phyloP scores from a whole-genome alignment of 1,140 invertebrate species.

The Andricus grossulariae region DNA sequence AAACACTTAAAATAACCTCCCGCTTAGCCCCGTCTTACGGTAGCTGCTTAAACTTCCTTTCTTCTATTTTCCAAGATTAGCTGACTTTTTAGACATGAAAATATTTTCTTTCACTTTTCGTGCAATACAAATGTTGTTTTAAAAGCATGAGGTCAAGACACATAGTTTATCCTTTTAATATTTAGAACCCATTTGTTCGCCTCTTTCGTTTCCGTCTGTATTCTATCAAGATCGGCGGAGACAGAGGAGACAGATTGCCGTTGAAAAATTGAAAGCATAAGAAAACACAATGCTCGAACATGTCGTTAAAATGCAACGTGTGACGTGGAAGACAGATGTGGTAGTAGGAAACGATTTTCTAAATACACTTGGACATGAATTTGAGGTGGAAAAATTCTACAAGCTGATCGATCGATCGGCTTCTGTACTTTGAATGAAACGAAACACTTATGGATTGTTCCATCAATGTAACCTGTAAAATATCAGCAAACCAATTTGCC shows the following conservation, averaged over 20 bases:
- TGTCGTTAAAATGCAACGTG: conserved; percentile 9
- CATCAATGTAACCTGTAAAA: not conserved
- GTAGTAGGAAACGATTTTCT: conserved; percentile 17
- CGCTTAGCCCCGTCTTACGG: too few species aligned
- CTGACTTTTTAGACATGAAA: too few species aligned
- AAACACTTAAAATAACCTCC: too few species aligned
- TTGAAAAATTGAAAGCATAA: conserved; percentile 31
- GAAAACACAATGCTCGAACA: conserved; percentile 21
- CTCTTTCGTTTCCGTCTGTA: conserved; percentile 1
- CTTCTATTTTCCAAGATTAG: too few species aligned
- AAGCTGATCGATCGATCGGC: not conserved
- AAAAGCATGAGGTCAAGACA: too few species aligned
- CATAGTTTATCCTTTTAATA: too few species aligned
- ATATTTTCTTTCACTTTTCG: not conserved
- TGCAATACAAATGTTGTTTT: not conserved
- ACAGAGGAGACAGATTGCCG: conserved; percentile 15
- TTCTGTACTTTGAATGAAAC: not conserved
- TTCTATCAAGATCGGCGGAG: conserved; percentile 2
- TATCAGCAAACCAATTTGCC: not conserved
- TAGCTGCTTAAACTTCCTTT: too few species aligned
- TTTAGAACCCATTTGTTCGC: conserved; percentile 4
- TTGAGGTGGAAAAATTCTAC: not conserved
- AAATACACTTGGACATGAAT: conserved; percentile 6
- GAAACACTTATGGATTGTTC: not conserved
- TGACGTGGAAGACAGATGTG: conserved; percentile 26